Percentiles rank a stretch among this genome's conserved stretches.
Evolutionary conservation across 92 coral and sea anemone species (phyloP).

Genomic region (Siderastrea radians): DNA sequence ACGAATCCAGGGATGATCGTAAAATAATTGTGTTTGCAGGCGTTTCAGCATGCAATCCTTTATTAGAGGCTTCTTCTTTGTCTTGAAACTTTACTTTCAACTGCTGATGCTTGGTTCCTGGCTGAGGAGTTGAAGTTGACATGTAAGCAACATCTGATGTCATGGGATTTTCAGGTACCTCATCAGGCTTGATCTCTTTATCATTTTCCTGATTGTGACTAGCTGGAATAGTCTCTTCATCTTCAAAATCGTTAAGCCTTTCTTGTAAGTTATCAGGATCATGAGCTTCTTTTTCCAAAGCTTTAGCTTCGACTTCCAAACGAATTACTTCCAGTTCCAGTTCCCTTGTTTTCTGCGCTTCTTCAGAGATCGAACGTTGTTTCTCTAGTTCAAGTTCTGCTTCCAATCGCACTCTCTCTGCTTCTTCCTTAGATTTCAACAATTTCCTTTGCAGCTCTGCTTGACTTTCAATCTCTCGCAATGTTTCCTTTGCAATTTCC

Average conservation of each 20-base stretch:
- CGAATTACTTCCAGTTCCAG: not conserved
- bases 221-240: too few relatives aligned
- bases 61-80: not conserved
- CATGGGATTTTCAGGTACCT: not conserved
- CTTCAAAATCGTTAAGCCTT: too few relatives aligned
- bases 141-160: not conserved
- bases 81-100: not conserved
- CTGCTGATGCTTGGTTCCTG: not conserved
- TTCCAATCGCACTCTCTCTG: conserved; percentile 14
- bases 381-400: not conserved
- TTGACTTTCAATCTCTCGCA: too few relatives aligned
- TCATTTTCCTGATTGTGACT: not conserved
- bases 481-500: too few relatives aligned
- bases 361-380: not conserved
- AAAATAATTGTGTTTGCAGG: conserved; percentile 7
- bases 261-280: too few relatives aligned
- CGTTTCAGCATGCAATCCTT: conserved; percentile 1
- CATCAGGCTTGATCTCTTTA: not conserved
- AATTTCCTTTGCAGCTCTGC: not conserved
- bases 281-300: too few relatives aligned
- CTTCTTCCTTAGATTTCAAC: not conserved
- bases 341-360: not conserved
- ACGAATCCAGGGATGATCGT: conserved; percentile 24
- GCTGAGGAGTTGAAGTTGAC: not conserved
- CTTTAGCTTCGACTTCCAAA: not conserved